Evolutionary conservation across 1,140 invertebrate species (phyloP), one percentile per base, ranked within the genome.

Genomic region (Latrodectus geometricus): DNA sequence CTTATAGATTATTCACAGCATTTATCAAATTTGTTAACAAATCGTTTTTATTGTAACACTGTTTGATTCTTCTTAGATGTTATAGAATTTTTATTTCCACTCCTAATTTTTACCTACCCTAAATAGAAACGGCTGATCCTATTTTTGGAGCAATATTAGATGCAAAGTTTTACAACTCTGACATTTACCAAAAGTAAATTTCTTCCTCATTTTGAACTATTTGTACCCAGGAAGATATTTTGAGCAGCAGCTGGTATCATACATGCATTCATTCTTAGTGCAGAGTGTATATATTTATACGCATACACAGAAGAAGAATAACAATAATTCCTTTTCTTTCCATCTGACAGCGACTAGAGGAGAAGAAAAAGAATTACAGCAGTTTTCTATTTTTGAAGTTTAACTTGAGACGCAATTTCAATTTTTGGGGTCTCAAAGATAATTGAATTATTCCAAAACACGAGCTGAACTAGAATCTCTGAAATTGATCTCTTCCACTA

Each of bases 321-420:
- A 61, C 54, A 61, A 61, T 61, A 61, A 61, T 61, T 17, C 54
- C 17, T 11, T 61, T 61, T 61, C 17, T 17, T 17, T 61, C 11
- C 54, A 3, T 61, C 54, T 61, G 54, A 35, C 35, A 35, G 35
- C 54, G 11, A 17, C 54, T 61, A 17, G 54, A 61, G 17, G 54
- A 17, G 8, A 17, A 61, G 54, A 8, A 61, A 61, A 61, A 17
- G 54, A 61, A 61, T 61, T 61, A 61, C 54, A 61, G 17, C 54
- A 61, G 54, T 61, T 61, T 61, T 61, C 54, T 17, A 61, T 61
- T 61, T 61, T 61, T 61, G 54, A 61, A 61, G 54, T 61, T 61
- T 61, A 14, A 11, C 54, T 61, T 61, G 54, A 61, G 54, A 61
- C 54, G 54, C 54, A 61, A 61, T 61, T 61, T 61, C 54, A 61